These are phyloP conservation scores for Podilymbus podiceps DNA, from an alignment of 2,113 vertebrate genomes.

Conservation along the genomic window DNA sequence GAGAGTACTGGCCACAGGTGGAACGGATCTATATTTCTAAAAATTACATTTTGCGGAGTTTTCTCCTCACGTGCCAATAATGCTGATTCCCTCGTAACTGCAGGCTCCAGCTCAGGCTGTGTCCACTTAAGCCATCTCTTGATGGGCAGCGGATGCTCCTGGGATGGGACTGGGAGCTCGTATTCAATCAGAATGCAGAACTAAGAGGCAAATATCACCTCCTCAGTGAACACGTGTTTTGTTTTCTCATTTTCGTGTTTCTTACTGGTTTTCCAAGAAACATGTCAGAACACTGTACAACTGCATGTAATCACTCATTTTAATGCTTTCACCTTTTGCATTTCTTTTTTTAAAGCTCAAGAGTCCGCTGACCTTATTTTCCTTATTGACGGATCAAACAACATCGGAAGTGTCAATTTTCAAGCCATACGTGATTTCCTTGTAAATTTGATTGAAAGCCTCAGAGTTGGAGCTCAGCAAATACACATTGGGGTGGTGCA, in stretches of 20 bases:
- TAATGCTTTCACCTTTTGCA: conserved; percentile 94
- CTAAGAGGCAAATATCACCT: conserved; percentile 68
- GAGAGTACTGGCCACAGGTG: background rate
- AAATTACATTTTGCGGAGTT: background rate
- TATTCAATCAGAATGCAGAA: conserved; percentile 96
- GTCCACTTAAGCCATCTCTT: background rate
- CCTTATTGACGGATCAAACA: conserved; percentile 99
- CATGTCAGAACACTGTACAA: conserved; percentile 74
- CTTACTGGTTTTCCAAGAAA: conserved; percentile 83
- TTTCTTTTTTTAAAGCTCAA: conserved; percentile 92
- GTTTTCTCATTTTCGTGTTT: conserved; percentile 78
- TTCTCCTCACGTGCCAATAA: background rate
- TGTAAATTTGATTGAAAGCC: conserved; percentile 90
- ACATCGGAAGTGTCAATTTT: conserved; percentile 92
- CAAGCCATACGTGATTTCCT: conserved; percentile 87
- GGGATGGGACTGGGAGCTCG: conserved; percentile 38
- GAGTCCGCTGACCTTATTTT: conserved; percentile 96
- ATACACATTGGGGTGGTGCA: conserved; percentile 90
- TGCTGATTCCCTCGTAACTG: accelerated
- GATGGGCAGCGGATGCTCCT: background rate
- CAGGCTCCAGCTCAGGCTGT: background rate
- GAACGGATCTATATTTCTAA: background rate
- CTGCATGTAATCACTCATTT: conserved; percentile 84
- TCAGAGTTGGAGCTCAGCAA: conserved; percentile 86
- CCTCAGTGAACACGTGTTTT: conserved; percentile 57